Conservation (phyloP, 2,888 invertebrate genomes). For the Callosobruchus maculatus region DNA sequence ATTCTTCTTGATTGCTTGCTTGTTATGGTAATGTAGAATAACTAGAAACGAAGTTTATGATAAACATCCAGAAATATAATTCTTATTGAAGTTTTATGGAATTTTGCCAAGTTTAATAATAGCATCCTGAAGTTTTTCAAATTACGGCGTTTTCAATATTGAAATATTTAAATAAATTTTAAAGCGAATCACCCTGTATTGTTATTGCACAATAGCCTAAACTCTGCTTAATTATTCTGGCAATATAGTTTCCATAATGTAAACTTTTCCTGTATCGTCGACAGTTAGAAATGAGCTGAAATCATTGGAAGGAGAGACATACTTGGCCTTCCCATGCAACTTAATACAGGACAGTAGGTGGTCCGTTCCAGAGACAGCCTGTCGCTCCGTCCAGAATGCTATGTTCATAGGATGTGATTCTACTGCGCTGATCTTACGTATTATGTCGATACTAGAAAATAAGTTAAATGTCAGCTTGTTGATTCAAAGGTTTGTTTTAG, state of each 20-base stretch:
- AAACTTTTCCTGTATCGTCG: constrained; percentile 58
- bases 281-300: constrained; percentile 61
- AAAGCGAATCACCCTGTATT: neutral
- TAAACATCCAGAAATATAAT: too few species aligned
- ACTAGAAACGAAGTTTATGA: too few species aligned
- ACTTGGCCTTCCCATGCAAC: constrained; percentile 42
- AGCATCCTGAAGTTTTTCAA: too few species aligned
- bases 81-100: too few species aligned
- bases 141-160: too few species aligned
- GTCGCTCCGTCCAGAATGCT: constrained; percentile 18
- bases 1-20: too few species aligned
- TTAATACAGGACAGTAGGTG: constrained; percentile 44
- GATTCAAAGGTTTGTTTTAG: neutral
- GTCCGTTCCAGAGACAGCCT: constrained; percentile 21
- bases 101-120: too few species aligned
- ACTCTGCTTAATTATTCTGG: neutral
- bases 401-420: constrained; percentile 15
- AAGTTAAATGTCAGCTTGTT: neutral
- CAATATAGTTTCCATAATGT: constrained; percentile 52
- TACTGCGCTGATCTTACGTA: constrained; percentile 12
- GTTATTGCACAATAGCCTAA: constrained; percentile 5
- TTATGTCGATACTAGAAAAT: constrained; percentile 21
- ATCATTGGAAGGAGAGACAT: constrained; percentile 41
- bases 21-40: too few species aligned
- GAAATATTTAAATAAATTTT: neutral